Evolutionary conservation across 2,797 vertebrate species (phyloP), one percentile per base, ranked within the genome.

Genomic region (Pangasius krempfi): DNA sequence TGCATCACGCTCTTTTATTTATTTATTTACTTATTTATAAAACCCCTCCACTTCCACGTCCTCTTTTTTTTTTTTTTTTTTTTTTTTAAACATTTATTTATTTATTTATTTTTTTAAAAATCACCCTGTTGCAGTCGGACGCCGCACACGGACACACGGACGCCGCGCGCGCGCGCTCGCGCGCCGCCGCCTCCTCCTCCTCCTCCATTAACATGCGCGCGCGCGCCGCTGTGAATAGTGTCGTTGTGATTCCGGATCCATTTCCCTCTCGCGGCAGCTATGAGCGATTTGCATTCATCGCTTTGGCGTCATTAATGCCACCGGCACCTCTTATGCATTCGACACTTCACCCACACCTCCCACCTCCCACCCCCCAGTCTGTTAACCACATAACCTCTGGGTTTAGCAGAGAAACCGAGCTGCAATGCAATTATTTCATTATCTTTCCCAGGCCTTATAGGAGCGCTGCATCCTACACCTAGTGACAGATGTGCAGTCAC

Each of bases 221-320:
- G 73, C 64, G 79, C 62, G 70, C 73, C 44, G n/a, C 86, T 56
- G 87, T 87, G 87, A 89, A 90, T 81, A 86, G 22, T 89, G 81
- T 87, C 86, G 86, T 88, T 84, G 90, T 91, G 84, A 89, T 92
- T 91, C 87, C 88, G 88, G 87, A 87, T 81, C 60, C 90, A 72
- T 89, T 70, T 84, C 79, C 87, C 86, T 88, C 62, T 22, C 78
- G 8, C 78, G 50, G 78, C n/a, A 58, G 78, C 86, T 76, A 87
- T 89, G 85, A 58, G 90, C 86, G 70, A 84, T 91, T 70, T 92
- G 89, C 93, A 95, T 95, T 92, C 94, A 90, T 93, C 93, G 94
- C 93, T 94, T 86, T 92, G 90, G 94, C 91, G 93, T 96, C 96
- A 97, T 96, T 95, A 96, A 94, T 91, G 91, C 86, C 91, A 93